These are phyloP conservation scores for Circaetus cinerascens DNA, from an alignment of 2,113 vertebrate genomes.

Conservation along the genomic window DNA sequence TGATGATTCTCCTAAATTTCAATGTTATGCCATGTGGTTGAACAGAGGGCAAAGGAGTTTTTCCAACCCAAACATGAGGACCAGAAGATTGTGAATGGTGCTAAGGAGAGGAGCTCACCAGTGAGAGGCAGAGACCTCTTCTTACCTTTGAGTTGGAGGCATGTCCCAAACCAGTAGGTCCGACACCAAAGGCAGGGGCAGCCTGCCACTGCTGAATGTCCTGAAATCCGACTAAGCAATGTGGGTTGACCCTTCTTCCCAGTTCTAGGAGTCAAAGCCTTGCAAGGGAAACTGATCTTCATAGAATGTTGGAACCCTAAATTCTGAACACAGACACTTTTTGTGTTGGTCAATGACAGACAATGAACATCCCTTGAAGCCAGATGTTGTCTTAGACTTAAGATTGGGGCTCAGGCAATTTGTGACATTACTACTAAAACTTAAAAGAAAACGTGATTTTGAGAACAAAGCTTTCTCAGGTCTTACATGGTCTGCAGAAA, in stretches of 20 bases:
- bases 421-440: neutral
- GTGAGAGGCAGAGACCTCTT: constrained; percentile 6
- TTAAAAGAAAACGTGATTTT: constrained; percentile 4
- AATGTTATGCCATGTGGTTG: neutral
- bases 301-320: constrained; percentile 47
- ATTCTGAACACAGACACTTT: constrained; percentile 60
- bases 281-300: constrained; percentile 62
- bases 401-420: constrained; percentile 17
- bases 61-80: neutral
- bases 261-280: constrained; percentile 59
- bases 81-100: neutral
- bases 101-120: constrained; percentile 36
- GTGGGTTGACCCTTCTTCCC: constrained; percentile 49
- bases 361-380: neutral
- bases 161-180: constrained; percentile 55
- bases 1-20: neutral
- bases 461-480: constrained; percentile 23
- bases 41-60: neutral
- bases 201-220: constrained; percentile 37
- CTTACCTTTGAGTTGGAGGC: constrained; percentile 50
- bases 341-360: constrained; percentile 23
- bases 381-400: neutral
- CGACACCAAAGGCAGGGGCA: constrained; percentile 34
- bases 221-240: constrained; percentile 50
- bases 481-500: constrained; percentile 28